Base-by-base conservation (phyloP, 2,888 invertebrate species). In the Conops quadrifasciatus region DNA sequence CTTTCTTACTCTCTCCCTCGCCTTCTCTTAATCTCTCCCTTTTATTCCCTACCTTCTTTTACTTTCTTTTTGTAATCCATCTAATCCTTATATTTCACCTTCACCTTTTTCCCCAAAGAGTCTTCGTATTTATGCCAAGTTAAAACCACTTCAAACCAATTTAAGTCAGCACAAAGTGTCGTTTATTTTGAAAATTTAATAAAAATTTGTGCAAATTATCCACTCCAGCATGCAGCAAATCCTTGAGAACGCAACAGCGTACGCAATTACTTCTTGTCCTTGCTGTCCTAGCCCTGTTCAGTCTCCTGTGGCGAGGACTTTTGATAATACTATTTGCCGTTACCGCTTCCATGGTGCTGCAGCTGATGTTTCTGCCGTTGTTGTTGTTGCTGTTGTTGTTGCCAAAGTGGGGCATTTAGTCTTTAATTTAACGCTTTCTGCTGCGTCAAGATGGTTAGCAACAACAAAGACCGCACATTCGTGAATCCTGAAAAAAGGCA, bases 391-490 rank as follows among this genome's bases (percentile, higher is more conserved):
- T 49, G 30, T 51, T 68, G 15, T 15, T 62, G 49, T 24, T 36
- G 49, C 62, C 60, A 56, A 26, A 28, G 58, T 67, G 81, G 80
- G 81, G 79, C 81, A 82, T 83, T 83, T 80, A 80, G 80, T 78
- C 79, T 83, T 80, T 83, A 81, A 83, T 83, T 83, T 83, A 81
- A 82, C 80, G 83, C 79, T 81, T 81, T 82, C 80, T 78, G 77
- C 74, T 71, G 9, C 36, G 36, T 36, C 36, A 36, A 36, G 36
- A 36, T 36, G 36, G 36, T 36, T 47, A 63, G 26, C 63, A 63
- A 26, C 62, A 62, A 16, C 26, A 26, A 59, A 30, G 43, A 43
- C 62, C 13, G 13, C 36, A 62, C 21, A 30, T 15, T 36, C 19
- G 19, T 15, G n/a, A 60, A 36, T 36, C 36, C 36, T 7, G 36